Evolutionary conservation across 1,140 invertebrate species (phyloP), one percentile per base, ranked within the genome.

Genomic region (Oppia nitens): DNA sequence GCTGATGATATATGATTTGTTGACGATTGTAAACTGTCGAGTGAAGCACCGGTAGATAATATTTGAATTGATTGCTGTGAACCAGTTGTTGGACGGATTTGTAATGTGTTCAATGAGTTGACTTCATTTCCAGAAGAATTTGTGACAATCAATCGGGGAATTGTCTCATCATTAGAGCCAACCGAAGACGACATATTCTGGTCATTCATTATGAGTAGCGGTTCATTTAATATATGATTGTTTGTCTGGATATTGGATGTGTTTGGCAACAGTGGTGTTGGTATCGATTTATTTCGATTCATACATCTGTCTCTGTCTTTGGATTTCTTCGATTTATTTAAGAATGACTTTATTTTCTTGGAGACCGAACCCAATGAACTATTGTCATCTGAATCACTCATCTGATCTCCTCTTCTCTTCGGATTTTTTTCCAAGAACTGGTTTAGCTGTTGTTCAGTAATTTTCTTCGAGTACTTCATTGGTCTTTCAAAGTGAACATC

Each of bases 381-480:
- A n/a, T n/a, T n/a, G n/a, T n/a, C n/a, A n/a, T n/a, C n/a, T n/a
- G n/a, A n/a, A n/a, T n/a, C n/a, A n/a, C n/a, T n/a, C n/a, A n/a
- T n/a, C n/a, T n/a, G 32, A 40, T 17, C 17, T 40, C 17, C 6
- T 9, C 55, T 12, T 48, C 40, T 47, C 27, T 24, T 57, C 23
- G 14, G 27, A 55, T 28, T 29, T 25, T n/a, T 24, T 55, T n/a
- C 21, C 12, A 21, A 14, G 27, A 21, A 23, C 40, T 28, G 20
- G 55, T 28, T 27, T 25, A 20, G 51, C 49, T 65, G 58, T 57
- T 60, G 56, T 40, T 48, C 29, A 21, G 40, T 56, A 29, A 65
- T 57, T 49, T 60, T 61, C 47, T 61, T 55, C 27, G 60, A 55
- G 28, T 66, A 65, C 52, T 66, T 65, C 17, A 32, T 26, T 3